phyloP scores from a whole-genome alignment of 2,797 vertebrate species.

The Macropodus opercularis region DNA sequence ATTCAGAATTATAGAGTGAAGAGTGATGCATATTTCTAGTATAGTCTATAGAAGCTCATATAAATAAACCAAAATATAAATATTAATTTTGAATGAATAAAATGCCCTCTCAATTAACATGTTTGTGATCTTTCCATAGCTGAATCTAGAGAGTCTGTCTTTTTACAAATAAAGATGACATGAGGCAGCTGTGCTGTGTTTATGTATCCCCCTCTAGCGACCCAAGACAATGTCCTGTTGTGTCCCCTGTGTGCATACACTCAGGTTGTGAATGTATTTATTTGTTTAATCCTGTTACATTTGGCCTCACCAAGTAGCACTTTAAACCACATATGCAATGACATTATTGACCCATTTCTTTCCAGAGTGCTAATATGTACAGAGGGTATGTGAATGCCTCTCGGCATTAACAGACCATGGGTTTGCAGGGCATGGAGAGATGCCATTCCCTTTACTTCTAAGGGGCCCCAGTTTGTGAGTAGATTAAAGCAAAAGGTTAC shows the following conservation, averaged over 20 bases:
- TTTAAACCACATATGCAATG: conserved; percentile 36
- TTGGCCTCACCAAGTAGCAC: conserved; percentile 66
- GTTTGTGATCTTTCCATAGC: conserved; percentile 59
- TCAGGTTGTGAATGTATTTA: conserved; percentile 79
- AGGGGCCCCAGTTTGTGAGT: conserved; percentile 50
- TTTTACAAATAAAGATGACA: conserved; percentile 60
- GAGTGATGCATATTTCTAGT: neutral
- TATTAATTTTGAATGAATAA: too few species aligned
- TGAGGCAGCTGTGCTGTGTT: conserved; percentile 83
- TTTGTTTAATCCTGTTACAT: conserved; percentile 79
- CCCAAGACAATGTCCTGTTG: conserved; percentile 71
- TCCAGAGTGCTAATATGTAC: conserved; percentile 41
- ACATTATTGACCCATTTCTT: conserved; percentile 33
- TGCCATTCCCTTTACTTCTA: conserved; percentile 40
- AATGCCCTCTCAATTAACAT: conserved; percentile 34
- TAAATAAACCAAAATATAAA: too few species aligned
- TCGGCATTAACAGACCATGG: conserved; percentile 5
- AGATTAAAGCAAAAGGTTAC: conserved; percentile 50
- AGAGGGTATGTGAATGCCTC: conserved; percentile 36
- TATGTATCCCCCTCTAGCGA: conserved; percentile 74
- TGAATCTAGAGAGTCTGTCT: conserved; percentile 23
- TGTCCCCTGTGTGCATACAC: conserved; percentile 71
- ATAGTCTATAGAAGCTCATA: neutral
- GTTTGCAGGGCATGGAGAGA: conserved; percentile 15
- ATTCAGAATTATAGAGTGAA: neutral